These are phyloP conservation scores for Xyrauchen texanus DNA, from an alignment of 2,113 vertebrate species.

Conservation along the genomic window DNA sequence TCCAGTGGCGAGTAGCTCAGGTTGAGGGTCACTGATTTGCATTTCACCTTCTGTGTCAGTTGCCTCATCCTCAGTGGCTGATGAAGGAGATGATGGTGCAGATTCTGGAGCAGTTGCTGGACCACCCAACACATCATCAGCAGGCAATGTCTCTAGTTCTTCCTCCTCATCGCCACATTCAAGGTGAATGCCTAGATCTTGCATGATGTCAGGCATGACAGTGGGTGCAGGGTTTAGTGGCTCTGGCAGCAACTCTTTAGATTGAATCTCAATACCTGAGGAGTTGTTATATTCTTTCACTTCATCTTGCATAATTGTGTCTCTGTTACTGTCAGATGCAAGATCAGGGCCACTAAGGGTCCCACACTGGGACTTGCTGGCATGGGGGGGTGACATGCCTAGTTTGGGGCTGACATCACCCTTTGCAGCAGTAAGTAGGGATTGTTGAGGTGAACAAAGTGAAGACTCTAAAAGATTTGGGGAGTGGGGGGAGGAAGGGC, in stretches of 20 bases:
- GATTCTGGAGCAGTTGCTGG: slow-evolving; percentile 64
- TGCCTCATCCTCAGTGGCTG: slow-evolving; percentile 74
- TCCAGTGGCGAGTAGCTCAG: slow-evolving; percentile 12
- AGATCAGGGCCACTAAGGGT: slow-evolving; percentile 73
- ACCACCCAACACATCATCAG: slow-evolving; percentile 69
- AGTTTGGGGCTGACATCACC: slow-evolving; percentile 16
- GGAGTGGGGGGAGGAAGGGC: slow-evolving; percentile 20
- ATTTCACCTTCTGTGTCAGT: slow-evolving; percentile 76
- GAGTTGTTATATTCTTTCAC: slow-evolving; percentile 71
- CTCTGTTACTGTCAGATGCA: slow-evolving; percentile 74
- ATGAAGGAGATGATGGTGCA: slow-evolving; percentile 68
- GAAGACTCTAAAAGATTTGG: slow-evolving; percentile 30
- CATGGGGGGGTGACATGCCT: slow-evolving; percentile 38
- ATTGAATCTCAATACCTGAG: slow-evolving; percentile 58
- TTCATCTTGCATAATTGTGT: slow-evolving; percentile 78
- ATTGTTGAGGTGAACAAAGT: neutral
- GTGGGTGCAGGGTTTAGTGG: slow-evolving; percentile 11
- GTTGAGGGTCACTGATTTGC: slow-evolving; percentile 64
- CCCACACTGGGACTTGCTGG: slow-evolving; percentile 69
- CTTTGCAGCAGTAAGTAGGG: slow-evolving; percentile 4
- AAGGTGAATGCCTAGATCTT: slow-evolving; percentile 63
- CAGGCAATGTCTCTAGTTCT: slow-evolving; percentile 69
- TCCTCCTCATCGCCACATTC: slow-evolving; percentile 55
- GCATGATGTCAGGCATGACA: slow-evolving; percentile 57
- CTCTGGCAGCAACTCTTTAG: slow-evolving; percentile 52